Percentiles rank a stretch among this genome's conserved stretches.
Evolutionary conservation across 2,797 vertebrate species (phyloP).

Genomic region (Lutjanus campechanus): DNA sequence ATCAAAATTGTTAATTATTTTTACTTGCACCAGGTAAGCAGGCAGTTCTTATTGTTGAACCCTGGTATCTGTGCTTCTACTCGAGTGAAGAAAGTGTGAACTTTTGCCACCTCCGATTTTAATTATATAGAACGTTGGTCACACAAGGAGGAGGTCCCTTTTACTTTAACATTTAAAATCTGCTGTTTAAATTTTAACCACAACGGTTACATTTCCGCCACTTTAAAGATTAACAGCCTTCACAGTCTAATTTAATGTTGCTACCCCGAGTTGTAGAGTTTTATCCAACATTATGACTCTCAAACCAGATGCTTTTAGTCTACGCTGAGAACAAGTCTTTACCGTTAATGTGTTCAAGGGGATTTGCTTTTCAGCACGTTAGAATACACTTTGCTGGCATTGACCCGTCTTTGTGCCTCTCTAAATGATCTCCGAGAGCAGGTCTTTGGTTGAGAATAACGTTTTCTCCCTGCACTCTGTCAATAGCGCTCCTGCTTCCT

Average conservation of each 20-base stretch:
- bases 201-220: slow-evolving; percentile 21
- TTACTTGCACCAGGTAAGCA: no score
- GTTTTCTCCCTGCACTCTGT: slow-evolving; percentile 26
- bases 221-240: slow-evolving; percentile 18
- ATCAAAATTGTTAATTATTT: no score
- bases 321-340: slow-evolving; percentile 35
- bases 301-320: slow-evolving; percentile 61
- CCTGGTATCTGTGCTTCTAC: no score
- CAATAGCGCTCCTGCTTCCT: slow-evolving; percentile 62
- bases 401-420: slow-evolving; percentile 59
- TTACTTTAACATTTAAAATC: slow-evolving; percentile 4
- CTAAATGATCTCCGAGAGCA: slow-evolving; percentile 60
- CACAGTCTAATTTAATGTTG: not conserved
- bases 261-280: slow-evolving; percentile 25
- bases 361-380: slow-evolving; percentile 60
- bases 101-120: no score
- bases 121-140: not conserved
- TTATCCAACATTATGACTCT: slow-evolving; percentile 33
- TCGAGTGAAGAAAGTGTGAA: no score
- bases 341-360: slow-evolving; percentile 53
- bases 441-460: slow-evolving; percentile 44
- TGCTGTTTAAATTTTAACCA: slow-evolving; percentile 30
- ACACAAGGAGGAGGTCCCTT: slow-evolving; percentile 2
- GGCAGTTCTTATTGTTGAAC: no score
- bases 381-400: slow-evolving; percentile 53